Conservation (phyloP, 2,888 invertebrate species). For the Microdon myrmicae region DNA sequence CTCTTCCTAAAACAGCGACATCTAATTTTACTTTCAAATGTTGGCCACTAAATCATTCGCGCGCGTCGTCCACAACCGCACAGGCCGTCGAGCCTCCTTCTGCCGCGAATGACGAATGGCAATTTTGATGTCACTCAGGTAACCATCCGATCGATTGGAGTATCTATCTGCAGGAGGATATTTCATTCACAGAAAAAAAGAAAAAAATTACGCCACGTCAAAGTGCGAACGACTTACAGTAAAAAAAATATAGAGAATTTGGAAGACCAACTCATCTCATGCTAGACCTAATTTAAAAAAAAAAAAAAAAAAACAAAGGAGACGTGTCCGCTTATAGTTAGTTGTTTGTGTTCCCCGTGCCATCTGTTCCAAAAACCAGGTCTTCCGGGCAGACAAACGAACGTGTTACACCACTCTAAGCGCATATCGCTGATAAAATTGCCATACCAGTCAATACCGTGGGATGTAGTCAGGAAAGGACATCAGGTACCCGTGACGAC, state of each 20-base stretch:
- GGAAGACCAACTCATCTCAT: too few species aligned
- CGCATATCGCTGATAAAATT: slow-evolving; percentile 5
- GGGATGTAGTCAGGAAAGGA: slow-evolving; percentile 1
- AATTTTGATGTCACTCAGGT: slow-evolving; percentile 42
- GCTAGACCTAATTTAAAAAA: slow-evolving; percentile 9
- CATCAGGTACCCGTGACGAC: not conserved
- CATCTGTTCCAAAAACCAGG: slow-evolving; percentile 31
- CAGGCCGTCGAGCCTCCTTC: slow-evolving; percentile 31
- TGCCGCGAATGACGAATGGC: slow-evolving; percentile 31
- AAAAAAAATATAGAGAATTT: slow-evolving; percentile 11
- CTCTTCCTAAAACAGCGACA: slow-evolving; percentile 53
- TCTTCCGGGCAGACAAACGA: slow-evolving; percentile 6
- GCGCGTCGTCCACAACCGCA: slow-evolving; percentile 49
- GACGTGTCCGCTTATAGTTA: slow-evolving; percentile 7
- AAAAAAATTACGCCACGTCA: slow-evolving; percentile 21
- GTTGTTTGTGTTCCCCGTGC: slow-evolving; percentile 14
- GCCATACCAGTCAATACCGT: not conserved
- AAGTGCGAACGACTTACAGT: slow-evolving; percentile 36
- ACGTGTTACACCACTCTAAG: slow-evolving; percentile 27
- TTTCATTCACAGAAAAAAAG: slow-evolving; percentile 6
- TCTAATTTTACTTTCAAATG: slow-evolving; percentile 58
- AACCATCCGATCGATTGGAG: slow-evolving; percentile 27
- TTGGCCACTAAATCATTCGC: slow-evolving; percentile 52
- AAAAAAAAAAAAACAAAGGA: not conserved
- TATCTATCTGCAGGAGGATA: slow-evolving; percentile 25